phyloP scores from a whole-genome alignment of 2,797 vertebrate species.

The Dromococcyx pavoninus region DNA sequence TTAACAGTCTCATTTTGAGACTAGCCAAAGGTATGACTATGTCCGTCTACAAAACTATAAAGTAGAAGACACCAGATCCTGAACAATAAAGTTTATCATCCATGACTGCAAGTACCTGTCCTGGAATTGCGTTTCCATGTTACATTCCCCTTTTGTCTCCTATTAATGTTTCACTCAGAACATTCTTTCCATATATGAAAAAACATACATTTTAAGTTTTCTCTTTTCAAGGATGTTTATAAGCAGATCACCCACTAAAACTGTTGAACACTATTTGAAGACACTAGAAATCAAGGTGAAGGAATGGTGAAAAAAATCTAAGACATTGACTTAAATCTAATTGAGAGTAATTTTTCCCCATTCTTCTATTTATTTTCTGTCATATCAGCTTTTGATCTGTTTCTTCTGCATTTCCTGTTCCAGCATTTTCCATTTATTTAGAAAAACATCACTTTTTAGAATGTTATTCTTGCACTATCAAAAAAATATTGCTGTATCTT shows the following conservation, averaged over 20 bases:
- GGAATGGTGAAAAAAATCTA: neutral
- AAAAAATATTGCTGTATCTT: neutral
- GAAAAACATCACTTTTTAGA: neutral
- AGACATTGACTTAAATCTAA: neutral
- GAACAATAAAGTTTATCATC: neutral
- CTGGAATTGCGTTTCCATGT: neutral
- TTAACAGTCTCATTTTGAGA: neutral
- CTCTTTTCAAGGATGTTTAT: neutral
- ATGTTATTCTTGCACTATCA: neutral
- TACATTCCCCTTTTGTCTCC: neutral
- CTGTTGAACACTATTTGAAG: neutral
- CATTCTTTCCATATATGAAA: neutral
- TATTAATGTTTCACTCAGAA: neutral
- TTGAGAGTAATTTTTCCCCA: rapidly evolving
- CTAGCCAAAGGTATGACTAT: neutral
- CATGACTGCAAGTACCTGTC: neutral
- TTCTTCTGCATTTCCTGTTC: neutral
- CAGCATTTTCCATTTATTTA: neutral
- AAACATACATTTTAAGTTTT: neutral
- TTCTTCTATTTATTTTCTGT: neutral
- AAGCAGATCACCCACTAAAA: neutral
- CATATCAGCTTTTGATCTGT: neutral
- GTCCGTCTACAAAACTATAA: neutral
- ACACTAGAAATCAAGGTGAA: neutral
- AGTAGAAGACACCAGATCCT: neutral